Percentiles rank a stretch among this genome's conserved stretches.
These are phyloP conservation scores for Branchinecta lindahli DNA, from an alignment of 1,140 invertebrate species.

Conservation along the genomic window DNA sequence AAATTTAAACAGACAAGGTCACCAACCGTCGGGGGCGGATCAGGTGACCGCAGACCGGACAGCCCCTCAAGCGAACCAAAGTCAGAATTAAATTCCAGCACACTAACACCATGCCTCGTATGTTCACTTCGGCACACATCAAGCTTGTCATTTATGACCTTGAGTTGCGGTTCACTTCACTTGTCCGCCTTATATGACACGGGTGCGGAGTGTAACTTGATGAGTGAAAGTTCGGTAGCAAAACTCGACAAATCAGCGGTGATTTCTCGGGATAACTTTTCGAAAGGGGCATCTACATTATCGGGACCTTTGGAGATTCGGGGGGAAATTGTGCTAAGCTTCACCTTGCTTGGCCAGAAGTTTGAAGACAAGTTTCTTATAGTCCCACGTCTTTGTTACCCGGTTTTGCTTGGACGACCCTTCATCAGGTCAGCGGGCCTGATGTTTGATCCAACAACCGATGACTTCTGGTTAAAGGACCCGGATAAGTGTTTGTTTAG, in stretches of 20 bases:
- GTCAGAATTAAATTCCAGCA: neutral
- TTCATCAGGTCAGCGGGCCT: neutral
- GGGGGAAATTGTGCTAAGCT: neutral
- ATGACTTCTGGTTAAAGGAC: constrained; percentile 6
- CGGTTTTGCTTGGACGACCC: neutral
- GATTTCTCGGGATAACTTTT: neutral
- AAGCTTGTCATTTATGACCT: neutral
- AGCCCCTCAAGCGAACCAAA: neutral
- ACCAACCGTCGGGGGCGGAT: neutral
- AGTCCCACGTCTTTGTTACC: neutral
- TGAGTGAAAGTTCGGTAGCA: neutral
- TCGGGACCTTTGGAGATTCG: neutral
- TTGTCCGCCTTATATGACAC: neutral
- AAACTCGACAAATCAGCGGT: neutral
- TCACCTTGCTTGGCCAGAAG: neutral
- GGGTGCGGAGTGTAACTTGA: neutral
- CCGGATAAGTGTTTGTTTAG: neutral
- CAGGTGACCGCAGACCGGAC: neutral
- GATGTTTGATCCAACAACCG: neutral
- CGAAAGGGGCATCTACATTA: neutral
- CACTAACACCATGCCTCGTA: neutral
- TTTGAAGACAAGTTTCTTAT: neutral
- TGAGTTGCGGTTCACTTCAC: neutral
- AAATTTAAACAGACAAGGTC: neutral
- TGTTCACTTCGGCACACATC: neutral